These are phyloP conservation scores for Tachysurus vachellii DNA, from an alignment of 2,113 vertebrate genomes.

Conservation along the genomic window DNA sequence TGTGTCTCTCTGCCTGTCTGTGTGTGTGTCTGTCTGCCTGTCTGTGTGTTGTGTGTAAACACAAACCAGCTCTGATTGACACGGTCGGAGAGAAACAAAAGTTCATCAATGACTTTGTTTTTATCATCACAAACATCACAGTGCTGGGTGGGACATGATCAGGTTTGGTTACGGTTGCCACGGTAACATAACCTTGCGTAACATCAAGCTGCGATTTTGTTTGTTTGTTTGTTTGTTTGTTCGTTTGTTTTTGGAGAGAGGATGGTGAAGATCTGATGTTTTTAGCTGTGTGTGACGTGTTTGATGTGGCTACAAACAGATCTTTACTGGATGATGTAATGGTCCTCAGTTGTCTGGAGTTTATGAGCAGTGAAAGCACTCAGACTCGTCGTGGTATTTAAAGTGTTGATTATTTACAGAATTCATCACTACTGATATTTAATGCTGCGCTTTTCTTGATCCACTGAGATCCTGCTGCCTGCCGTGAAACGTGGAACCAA, in stretches of 20 bases:
- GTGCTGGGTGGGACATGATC: not conserved
- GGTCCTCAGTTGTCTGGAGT: too few relatives aligned
- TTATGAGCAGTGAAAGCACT: too few relatives aligned
- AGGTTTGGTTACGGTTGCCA: not conserved
- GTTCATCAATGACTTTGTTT: not conserved
- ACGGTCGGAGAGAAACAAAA: not conserved
- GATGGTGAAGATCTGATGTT: not conserved
- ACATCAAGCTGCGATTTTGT: not conserved
- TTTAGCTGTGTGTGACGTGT: not conserved
- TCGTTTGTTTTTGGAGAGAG: too few relatives aligned
- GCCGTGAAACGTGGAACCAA: constrained; percentile 47
- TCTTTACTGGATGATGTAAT: not conserved
- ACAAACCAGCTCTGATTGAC: not conserved
- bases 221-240: not conserved
- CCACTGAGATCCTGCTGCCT: not conserved
- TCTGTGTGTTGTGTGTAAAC: not conserved
- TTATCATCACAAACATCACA: not conserved
- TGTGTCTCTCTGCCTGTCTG: too few relatives aligned
- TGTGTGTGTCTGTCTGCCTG: constrained; percentile 13
- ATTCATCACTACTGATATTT: too few relatives aligned
- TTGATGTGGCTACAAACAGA: not conserved
- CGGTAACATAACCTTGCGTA: not conserved
- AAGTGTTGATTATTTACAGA: not conserved
- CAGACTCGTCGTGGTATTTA: not conserved
- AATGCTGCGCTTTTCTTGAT: too few relatives aligned